Conservation (phyloP, 1,140 invertebrate genomes). For the Drosophila setifemur region DNA sequence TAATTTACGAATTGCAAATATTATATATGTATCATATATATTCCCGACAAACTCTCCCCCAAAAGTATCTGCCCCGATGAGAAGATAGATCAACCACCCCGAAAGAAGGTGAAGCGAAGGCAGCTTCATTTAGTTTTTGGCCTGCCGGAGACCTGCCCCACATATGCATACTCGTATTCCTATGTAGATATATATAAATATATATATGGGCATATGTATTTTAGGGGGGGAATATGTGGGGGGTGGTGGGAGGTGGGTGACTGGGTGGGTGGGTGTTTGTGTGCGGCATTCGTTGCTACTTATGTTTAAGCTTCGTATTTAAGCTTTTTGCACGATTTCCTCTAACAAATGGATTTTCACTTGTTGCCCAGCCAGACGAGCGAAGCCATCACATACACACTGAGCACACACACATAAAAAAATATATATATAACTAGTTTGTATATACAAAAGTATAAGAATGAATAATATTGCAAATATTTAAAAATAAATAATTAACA, state of each 20-base stretch:
- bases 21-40: background rate
- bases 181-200: conserved; percentile 6
- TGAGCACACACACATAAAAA: conserved; percentile 5
- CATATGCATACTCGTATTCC: conserved; percentile 48
- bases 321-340: conserved; percentile 79
- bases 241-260: no score
- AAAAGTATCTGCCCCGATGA: background rate
- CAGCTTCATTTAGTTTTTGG: conserved; percentile 75
- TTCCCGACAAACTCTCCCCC: background rate
- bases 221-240: conserved; percentile 8
- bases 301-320: conserved; percentile 80
- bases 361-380: conserved; percentile 61
- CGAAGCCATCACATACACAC: conserved; percentile 29
- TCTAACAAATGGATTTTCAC: conserved; percentile 80
- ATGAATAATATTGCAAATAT: no score
- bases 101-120: conserved; percentile 34
- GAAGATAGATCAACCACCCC: background rate
- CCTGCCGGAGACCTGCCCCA: conserved; percentile 61
- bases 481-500: no score
- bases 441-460: no score
- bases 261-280: conserved; percentile 8
- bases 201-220: conserved; percentile 5
- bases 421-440: no score
- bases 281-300: conserved; percentile 62
- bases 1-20: background rate